These are phyloP conservation scores for Pocillopora verrucosa DNA, from an alignment of 64 coral and sea anemone species.

Conservation along the genomic window DNA sequence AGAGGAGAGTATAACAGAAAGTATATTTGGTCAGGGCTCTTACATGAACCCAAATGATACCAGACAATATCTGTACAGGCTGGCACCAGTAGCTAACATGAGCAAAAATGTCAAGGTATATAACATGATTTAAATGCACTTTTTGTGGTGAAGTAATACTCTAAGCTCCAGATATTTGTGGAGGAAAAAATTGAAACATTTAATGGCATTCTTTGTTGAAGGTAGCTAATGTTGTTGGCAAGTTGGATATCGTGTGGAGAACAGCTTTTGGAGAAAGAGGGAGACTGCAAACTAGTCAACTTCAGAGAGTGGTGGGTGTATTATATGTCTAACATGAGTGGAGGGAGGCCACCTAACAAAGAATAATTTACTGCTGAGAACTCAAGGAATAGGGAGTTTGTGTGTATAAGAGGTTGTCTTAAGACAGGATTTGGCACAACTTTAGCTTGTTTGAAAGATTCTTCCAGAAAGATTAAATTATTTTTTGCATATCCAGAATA, in stretches of 20 bases:
- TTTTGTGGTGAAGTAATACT: no score
- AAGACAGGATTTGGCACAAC: no score
- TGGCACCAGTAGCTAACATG: slow-evolving; percentile 51
- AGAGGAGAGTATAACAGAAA: slow-evolving; percentile 56
- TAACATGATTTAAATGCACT: background rate
- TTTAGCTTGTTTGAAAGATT: no score
- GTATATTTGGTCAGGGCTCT: slow-evolving; percentile 75
- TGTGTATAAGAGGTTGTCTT: no score
- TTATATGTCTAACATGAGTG: background rate
- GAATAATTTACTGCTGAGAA: no score
- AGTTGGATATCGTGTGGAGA: slow-evolving; percentile 96
- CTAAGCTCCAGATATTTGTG: no score
- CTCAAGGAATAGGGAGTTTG: no score
- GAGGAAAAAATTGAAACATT: no score
- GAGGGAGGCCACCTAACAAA: no score
- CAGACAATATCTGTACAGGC: slow-evolving; percentile 87
- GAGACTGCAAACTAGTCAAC: slow-evolving; percentile 95
- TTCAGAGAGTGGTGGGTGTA: slow-evolving; percentile 74
- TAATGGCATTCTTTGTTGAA: background rate
- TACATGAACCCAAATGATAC: slow-evolving; percentile 92
- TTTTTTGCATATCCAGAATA: no score
- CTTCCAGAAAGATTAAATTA: no score
- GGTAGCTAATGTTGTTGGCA: slow-evolving; percentile 69
- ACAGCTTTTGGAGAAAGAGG: slow-evolving; percentile 94
- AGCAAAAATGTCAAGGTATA: slow-evolving; percentile 71